Evolutionary conservation across 1,140 invertebrate genomes (phyloP), one percentile per base, ranked within the genome.

Genomic region (Telenomus remus): DNA sequence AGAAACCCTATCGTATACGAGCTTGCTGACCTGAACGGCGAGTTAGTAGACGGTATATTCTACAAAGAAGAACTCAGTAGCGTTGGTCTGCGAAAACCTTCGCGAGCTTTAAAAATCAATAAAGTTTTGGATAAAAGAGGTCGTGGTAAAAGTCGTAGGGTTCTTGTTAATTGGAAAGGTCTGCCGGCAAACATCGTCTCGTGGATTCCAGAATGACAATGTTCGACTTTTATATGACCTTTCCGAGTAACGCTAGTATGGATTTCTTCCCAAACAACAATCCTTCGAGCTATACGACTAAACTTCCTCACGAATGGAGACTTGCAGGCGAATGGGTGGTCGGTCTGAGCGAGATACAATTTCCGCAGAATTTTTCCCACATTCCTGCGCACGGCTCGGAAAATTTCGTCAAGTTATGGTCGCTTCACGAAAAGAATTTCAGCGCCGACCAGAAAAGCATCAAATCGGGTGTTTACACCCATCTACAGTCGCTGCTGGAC

Each of bases 301-400:
- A 56, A n/a, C 27, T 78, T 37, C 53, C 50, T 7, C 56, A 53
- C 9, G 61, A 55, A 7, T 55, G 74, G 0, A 11, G 48, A 12
- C 49, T 79, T 7, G 19, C 1, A 10, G 66, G 71, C 1, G 37
- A 56, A 10, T 76, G 79, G 71, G 50, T 16, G 0, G 66, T 79
- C 8, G 61, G 44, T 14, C 33, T 74, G 8, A 49, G 39, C n/a
- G 69, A 76, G 61, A 79, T 79, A 14, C 69, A 76, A 6, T 50
- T 70, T 27, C 73, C 73, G 4, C 55, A 42, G n/a, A 78, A 60
- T 0, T 61, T 78, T 34, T 33, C 50, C 6, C 44, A 70, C 10
- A 50, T 61, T 6, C 11, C 39, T 0, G 0, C 0, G 6, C 6
- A 47, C 14, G 39, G 13, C 1, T 42, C 14, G 33, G 10, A 37